phyloP scores from a whole-genome alignment of 2,113 vertebrate genomes.

The Hippocampus mohnikei region DNA sequence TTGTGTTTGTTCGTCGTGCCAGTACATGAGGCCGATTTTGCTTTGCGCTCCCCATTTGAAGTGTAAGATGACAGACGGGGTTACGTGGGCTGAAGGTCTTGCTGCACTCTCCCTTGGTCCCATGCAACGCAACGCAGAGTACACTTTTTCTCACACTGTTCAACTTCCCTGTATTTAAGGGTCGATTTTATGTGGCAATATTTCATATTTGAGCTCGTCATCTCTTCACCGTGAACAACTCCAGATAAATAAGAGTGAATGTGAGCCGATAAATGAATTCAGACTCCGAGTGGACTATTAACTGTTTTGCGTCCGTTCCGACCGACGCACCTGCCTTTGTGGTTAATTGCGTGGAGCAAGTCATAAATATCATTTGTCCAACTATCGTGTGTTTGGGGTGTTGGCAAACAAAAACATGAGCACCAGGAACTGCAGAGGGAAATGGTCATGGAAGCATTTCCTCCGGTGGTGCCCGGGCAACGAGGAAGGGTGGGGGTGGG shows the following conservation, averaged over 20 bases:
- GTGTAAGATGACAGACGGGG: constrained; percentile 12
- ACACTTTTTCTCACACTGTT: constrained; percentile 77
- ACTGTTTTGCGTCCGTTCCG: constrained; percentile 13
- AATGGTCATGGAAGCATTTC: constrained; percentile 37
- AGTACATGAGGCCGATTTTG: neutral
- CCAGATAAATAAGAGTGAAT: constrained; percentile 4
- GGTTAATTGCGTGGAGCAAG: constrained; percentile 45
- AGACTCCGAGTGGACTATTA: neutral
- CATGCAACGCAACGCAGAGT: constrained; percentile 57
- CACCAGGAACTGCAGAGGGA: constrained; percentile 22
- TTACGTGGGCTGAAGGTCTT: neutral
- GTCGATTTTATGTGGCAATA: constrained; percentile 41
- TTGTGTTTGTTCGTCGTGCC: neutral
- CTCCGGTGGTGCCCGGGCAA: constrained; percentile 38
- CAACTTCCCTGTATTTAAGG: constrained; percentile 67
- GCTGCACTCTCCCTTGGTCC: constrained; percentile 57
- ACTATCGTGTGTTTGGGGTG: constrained; percentile 25
- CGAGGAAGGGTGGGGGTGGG: constrained; percentile 14
- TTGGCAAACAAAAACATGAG: constrained; percentile 59
- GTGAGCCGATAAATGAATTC: constrained; percentile 11
- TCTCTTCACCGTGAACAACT: constrained; percentile 27
- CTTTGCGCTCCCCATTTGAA: constrained; percentile 33
- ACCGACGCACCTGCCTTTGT: constrained; percentile 21
- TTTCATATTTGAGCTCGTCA: neutral
- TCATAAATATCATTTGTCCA: constrained; percentile 35